Conservation (phyloP, 2,888 invertebrate species). For the Agrotis puta region DNA sequence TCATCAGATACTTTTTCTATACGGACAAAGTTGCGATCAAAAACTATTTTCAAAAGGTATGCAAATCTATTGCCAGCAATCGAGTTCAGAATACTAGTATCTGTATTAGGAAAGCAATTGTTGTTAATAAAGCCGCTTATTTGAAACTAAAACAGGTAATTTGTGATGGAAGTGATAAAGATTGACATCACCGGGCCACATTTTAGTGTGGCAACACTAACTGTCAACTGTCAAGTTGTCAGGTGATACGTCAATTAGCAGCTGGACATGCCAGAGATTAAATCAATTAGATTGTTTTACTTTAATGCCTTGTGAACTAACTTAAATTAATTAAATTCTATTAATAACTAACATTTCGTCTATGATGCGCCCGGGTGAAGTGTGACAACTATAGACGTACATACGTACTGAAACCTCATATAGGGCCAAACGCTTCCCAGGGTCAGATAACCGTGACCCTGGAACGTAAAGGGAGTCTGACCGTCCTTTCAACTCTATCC, state of each 20-base stretch:
- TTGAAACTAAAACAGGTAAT: background rate
- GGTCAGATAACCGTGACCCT: too few species aligned
- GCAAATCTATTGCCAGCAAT: background rate
- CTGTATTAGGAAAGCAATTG: background rate
- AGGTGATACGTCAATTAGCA: conserved; percentile 9
- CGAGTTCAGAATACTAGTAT: background rate
- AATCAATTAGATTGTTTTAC: background rate
- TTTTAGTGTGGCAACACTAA: background rate
- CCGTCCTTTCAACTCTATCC: too few species aligned
- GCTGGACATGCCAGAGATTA: background rate
- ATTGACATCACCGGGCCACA: background rate
- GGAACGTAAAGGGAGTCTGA: too few species aligned
- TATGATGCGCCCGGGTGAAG: too few species aligned
- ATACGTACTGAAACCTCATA: too few species aligned
- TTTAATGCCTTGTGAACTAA: background rate
- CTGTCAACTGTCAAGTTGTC: conserved; percentile 17
- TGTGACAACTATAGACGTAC: too few species aligned
- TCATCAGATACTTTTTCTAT: too few species aligned
- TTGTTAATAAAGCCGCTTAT: background rate
- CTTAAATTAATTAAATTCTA: background rate
- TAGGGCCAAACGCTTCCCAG: too few species aligned
- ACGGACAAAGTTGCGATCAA: too few species aligned
- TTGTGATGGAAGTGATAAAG: background rate
- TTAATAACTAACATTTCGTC: too few species aligned
- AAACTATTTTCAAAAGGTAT: too few species aligned